These are phyloP conservation scores for Speoplatyrhinus poulsoni DNA, from an alignment of 2,113 vertebrate genomes.

Conservation along the genomic window DNA sequence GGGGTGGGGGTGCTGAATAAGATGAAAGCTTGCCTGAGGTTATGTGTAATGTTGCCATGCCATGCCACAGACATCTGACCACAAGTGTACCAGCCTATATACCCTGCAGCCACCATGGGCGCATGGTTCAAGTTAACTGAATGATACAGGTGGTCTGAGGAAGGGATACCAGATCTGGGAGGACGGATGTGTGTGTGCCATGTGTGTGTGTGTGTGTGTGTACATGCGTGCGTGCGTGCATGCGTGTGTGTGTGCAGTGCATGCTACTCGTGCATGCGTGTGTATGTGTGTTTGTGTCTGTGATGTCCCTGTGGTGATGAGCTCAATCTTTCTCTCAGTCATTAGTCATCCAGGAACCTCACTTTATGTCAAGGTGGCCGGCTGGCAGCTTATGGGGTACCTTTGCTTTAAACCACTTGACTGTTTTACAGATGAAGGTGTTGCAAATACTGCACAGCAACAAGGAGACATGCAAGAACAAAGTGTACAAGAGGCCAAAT, in stretches of 20 bases:
- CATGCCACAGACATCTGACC: slow-evolving; percentile 42
- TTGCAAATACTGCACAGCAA: no score
- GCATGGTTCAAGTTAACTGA: slow-evolving; percentile 75
- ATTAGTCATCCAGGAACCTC: no score
- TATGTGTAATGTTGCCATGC: neutral
- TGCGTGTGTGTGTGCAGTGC: neutral
- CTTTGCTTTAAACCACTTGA: no score
- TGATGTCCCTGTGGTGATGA: slow-evolving; percentile 14
- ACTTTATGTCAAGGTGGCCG: no score
- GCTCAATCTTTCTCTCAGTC: slow-evolving; percentile 1
- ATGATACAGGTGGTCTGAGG: slow-evolving; percentile 69
- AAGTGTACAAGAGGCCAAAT: no score
- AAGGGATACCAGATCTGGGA: slow-evolving; percentile 62
- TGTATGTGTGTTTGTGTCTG: slow-evolving; percentile 3
- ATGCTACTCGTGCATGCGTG: neutral
- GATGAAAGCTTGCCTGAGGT: slow-evolving; percentile 4
- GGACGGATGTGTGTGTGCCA: slow-evolving; percentile 9
- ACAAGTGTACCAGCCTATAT: slow-evolving; percentile 29
- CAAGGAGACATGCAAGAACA: no score
- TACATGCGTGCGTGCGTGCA: slow-evolving; percentile 6
- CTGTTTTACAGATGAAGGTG: no score
- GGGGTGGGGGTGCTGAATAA: slow-evolving; percentile 1
- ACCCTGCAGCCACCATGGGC: slow-evolving; percentile 39
- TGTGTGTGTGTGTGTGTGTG: slow-evolving; percentile 17
- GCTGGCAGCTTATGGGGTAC: no score